These are phyloP conservation scores for Augochlora pura DNA, from an alignment of 1,140 invertebrate species.

Conservation along the genomic window DNA sequence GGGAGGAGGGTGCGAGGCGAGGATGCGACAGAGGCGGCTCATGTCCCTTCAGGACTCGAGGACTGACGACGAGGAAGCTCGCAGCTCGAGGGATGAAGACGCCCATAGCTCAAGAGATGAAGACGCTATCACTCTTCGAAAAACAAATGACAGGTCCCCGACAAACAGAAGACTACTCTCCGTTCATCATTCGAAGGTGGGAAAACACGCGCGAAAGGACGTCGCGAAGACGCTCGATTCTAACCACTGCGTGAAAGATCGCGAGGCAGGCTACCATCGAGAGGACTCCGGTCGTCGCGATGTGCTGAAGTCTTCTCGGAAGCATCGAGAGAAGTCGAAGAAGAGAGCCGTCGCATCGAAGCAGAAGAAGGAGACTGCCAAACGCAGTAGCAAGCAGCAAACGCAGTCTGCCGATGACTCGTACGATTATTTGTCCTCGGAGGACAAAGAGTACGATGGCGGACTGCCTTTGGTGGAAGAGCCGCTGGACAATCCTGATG, in stretches of 20 bases:
- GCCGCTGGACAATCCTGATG: neutral
- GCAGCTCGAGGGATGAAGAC: too few species aligned
- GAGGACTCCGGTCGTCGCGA: neutral
- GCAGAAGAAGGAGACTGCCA: neutral
- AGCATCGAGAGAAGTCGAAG: neutral
- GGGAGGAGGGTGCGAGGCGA: neutral
- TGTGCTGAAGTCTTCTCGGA: neutral
- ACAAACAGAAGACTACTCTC: too few species aligned
- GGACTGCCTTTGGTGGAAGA: too few species aligned
- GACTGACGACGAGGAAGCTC: neutral
- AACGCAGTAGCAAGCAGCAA: neutral
- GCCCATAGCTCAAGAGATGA: too few species aligned
- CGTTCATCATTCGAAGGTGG: neutral
- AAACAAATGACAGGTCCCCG: too few species aligned
- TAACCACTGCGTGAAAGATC: neutral
- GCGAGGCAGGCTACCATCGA: neutral
- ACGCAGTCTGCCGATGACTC: neutral
- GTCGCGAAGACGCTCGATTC: neutral
- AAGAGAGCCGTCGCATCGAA: conserved; percentile 2
- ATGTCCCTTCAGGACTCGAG: neutral
- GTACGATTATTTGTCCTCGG: neutral
- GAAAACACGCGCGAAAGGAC: neutral
- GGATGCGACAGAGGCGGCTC: neutral
- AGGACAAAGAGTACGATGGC: neutral
- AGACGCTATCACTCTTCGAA: too few species aligned